Evolutionary conservation across 2,797 vertebrate genomes (phyloP), one percentile per base, ranked within the genome.

Genomic region (Chrysocyon brachyurus): DNA sequence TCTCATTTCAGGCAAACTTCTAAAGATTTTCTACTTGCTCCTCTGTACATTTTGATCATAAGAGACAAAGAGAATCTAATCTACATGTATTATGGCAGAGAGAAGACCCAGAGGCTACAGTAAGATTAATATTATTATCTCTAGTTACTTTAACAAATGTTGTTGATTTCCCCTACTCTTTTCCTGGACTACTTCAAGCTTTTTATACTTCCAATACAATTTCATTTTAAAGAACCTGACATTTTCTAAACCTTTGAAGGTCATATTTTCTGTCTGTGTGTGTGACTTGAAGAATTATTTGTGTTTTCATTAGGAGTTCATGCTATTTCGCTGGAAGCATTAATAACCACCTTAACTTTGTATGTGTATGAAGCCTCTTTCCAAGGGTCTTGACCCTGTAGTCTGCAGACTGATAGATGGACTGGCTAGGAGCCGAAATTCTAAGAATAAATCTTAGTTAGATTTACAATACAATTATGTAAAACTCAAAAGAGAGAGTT

Each of bases 231-330:
- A 85, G 57, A 3, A 49, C 1, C 0, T 52, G 93, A 54, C 40
- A 96, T 88, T 97, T 96, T 93, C 68, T 82, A 90, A 70, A 83
- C 14, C 36, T 75, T 86, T 90, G 78, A 96, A 93, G 28, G 28
- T 93, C 91, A 40, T 59, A 11, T 77, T 96, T 94, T 88, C 77
- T 91, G 22, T 79, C n/a, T 82, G 3, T 56, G 12, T 52, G n/a
- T 52, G 33, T 87, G 40, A 46, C 40, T 81, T 63, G n/a, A 87
- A 95, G 54, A 72, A 75, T 75, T 89, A 31, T 40, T 63, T 96
- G 61, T 91, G 33, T 81, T 88, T 95, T 89, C 15, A 56, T 89
- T 70, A 24, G 31, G 36, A 77, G 31, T 81, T 92, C 56, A 33
- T 84, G 64, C 10, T 90, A 26, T 28, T 95, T 75, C 93, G 59